These are phyloP conservation scores for Syrrhaptes paradoxus DNA, from an alignment of 2,113 vertebrate genomes.

Conservation along the genomic window DNA sequence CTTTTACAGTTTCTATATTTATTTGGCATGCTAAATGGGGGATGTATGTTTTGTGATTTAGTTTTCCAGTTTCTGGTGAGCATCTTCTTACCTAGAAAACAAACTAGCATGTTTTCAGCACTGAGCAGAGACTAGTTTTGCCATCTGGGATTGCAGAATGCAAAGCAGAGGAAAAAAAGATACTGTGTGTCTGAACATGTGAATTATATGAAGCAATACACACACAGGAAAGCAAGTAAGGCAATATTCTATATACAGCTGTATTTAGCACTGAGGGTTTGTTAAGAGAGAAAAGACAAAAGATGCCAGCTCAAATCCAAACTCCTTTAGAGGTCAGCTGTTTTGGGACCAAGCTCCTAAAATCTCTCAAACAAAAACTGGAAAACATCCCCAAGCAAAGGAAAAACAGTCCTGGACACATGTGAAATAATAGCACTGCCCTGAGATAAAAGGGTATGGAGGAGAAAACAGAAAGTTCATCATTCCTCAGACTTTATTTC, in stretches of 20 bases:
- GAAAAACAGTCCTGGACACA: neutral
- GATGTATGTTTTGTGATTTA: neutral
- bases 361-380: neutral
- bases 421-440: neutral
- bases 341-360: neutral
- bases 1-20: neutral
- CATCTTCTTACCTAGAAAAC: neutral
- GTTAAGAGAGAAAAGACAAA: neutral
- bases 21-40: neutral
- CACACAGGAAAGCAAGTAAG: neutral
- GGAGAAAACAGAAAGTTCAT: neutral
- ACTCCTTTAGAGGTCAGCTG: neutral
- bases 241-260: neutral
- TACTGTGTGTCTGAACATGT: neutral
- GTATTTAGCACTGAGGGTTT: neutral
- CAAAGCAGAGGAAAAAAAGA: neutral
- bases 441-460: neutral
- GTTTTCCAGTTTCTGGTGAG: neutral
- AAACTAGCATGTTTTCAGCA: neutral
- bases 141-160: neutral
- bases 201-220: neutral
- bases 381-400: neutral
- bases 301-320: neutral
- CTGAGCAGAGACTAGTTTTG: neutral
- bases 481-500: neutral